phyloP scores from a whole-genome alignment of 2,888 invertebrate genomes.

The Hypsopygia costalis region DNA sequence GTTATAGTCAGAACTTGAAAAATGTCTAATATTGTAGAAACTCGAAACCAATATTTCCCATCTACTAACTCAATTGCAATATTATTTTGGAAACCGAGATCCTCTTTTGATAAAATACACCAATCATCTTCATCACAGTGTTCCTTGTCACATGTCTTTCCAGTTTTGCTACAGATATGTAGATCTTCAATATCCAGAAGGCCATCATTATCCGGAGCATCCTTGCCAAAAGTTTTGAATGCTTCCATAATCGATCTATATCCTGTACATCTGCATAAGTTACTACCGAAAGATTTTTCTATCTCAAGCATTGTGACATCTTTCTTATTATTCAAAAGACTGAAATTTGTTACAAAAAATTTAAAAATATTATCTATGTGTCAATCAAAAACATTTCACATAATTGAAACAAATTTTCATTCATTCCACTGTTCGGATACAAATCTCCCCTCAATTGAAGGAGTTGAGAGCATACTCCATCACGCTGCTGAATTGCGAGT shows the following conservation, averaged over 20 bases:
- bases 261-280: slow-evolving; percentile 89
- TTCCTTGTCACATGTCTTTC: slow-evolving; percentile 5
- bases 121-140: slow-evolving; percentile 29
- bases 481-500: too few relatives aligned
- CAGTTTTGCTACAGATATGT: slow-evolving; percentile 15
- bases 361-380: too few relatives aligned
- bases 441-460: too few relatives aligned
- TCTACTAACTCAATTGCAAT: slow-evolving; percentile 50
- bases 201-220: slow-evolving; percentile 61
- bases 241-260: slow-evolving; percentile 88
- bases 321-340: slow-evolving; percentile 36
- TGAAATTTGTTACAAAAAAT: too few relatives aligned
- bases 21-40: slow-evolving; percentile 64
- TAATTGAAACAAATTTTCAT: too few relatives aligned
- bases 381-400: too few relatives aligned
- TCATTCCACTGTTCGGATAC: too few relatives aligned
- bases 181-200: slow-evolving; percentile 68
- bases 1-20: slow-evolving; percentile 65
- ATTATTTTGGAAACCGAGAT: slow-evolving; percentile 11
- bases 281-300: slow-evolving; percentile 86
- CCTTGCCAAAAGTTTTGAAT: slow-evolving; percentile 85
- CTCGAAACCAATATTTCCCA: slow-evolving; percentile 72
- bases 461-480: too few relatives aligned
- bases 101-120: slow-evolving; percentile 30
- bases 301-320: slow-evolving; percentile 82